phyloP scores from a whole-genome alignment of 2,888 invertebrate species.

The Melanotus villosus region DNA sequence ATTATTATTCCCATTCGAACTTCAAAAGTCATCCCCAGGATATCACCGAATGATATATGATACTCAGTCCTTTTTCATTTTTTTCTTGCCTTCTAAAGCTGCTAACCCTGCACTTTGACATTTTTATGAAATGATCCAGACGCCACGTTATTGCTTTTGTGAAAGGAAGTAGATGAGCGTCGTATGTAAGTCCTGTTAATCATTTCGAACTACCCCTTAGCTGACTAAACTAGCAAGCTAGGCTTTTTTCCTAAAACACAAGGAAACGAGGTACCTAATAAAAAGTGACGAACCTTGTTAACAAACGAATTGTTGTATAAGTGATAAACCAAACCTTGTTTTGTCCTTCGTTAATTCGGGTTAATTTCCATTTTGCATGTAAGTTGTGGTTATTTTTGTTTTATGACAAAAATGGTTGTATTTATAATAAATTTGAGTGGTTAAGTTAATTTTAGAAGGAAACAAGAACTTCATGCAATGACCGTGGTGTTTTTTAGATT shows the following conservation, averaged over 20 bases:
- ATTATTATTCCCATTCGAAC: too few relatives aligned
- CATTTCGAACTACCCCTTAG: background rate
- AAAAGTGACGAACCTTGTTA: background rate
- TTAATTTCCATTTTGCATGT: conserved; percentile 12
- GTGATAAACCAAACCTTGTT: background rate
- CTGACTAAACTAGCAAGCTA: background rate
- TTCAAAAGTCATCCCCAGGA: background rate
- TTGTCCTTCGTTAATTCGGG: background rate
- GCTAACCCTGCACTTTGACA: background rate
- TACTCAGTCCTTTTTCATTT: background rate
- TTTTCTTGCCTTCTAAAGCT: background rate
- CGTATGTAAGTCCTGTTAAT: conserved; percentile 1
- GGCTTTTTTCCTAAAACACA: background rate
- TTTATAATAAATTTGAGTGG: background rate
- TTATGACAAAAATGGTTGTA: background rate
- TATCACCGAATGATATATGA: conserved; percentile 10
- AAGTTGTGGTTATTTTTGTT: background rate
- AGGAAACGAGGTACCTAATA: too few relatives aligned
- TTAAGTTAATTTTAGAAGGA: background rate
- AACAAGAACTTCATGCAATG: background rate
- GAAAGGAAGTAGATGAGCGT: conserved; percentile 6
- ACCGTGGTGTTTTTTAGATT: too few relatives aligned
- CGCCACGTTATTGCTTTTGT: conserved; percentile 18
- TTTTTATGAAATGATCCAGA: conserved; percentile 10
- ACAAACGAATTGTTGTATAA: background rate